These are phyloP conservation scores for Pelecanus crispus DNA, from an alignment of 2,113 vertebrate genomes.

Conservation along the genomic window DNA sequence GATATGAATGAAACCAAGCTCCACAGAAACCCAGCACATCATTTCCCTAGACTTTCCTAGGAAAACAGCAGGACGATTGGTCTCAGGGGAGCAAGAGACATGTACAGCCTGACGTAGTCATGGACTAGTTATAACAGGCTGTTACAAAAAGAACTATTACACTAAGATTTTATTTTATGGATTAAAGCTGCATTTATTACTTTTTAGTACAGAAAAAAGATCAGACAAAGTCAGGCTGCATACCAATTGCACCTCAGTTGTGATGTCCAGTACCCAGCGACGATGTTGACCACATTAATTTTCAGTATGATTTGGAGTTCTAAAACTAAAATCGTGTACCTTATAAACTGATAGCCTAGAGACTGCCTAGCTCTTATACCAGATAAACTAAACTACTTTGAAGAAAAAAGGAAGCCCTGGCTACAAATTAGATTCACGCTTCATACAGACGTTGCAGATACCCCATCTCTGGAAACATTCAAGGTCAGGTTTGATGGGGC, in stretches of 20 bases:
- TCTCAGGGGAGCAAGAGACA: neutral
- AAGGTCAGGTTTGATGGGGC: neutral
- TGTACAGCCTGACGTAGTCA: neutral
- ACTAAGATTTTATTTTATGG: neutral
- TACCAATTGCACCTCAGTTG: neutral
- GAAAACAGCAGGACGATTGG: neutral
- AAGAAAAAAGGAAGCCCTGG: neutral
- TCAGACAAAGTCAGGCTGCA: neutral
- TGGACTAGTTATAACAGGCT: neutral
- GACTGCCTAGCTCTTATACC: neutral
- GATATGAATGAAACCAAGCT: neutral
- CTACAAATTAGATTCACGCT: neutral
- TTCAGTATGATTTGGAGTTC: neutral
- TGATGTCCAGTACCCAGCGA: neutral
- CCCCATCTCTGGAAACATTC: neutral
- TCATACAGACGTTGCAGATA: neutral
- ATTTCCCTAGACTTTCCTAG: neutral
- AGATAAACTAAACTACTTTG: neutral
- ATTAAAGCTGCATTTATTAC: neutral
- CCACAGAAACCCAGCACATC: neutral
- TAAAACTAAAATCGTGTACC: neutral
- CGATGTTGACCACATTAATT: neutral
- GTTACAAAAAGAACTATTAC: neutral
- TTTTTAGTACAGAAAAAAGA: neutral
- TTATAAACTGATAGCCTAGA: neutral